Evolutionary conservation across 30 jellyfish, hydroid and myxozoan genomes (phyloP), one percentile per base, ranked within the genome.

Genomic region (Morbakka virulenta): DNA sequence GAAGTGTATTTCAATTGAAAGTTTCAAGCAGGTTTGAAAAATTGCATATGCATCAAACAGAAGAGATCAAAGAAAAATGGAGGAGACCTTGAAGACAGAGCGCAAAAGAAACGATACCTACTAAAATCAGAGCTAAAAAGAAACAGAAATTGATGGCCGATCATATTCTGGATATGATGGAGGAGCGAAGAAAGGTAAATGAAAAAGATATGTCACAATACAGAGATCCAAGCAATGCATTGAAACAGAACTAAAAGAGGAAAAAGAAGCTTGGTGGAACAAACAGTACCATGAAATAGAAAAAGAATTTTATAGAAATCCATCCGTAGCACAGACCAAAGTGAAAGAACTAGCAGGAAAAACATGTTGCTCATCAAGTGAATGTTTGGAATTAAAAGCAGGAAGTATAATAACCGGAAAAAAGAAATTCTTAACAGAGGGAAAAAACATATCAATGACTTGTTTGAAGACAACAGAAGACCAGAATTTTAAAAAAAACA

Each of bases 141-240:
- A 28, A 64, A 64, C 76, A 0, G 0, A 64, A 64, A 64, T 69
- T 30, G 74, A 69, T 69, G 71, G 41, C 81, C 32, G 81, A 69
- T 0, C 31, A 69, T 31, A 35, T 69, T 33, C 81, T 69, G 32
- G 81, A 69, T 21, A 69, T 31, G 71, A 69, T 69, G 81, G 81
- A 69, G 35, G 81, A 69, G 71, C 69, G 81, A 36, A 69, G 76
- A 71, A 69, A 69, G 76, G 76, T 28, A 64, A 64, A 64, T 27
- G 76, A 53, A 64, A 28, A 64, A 64, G 76, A 64, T 64, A 1
- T 64, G 11, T 64, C 64, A 64, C 28, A 64, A 64, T 64, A 64
- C 76, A 64, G 0, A 0, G 76, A 64, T 50, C 76, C 32, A 41
- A 62, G 2, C 30, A 27, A 0, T 72, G 61, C 49, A 28, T 33